Base-by-base conservation (phyloP, 2,888 invertebrate species). In the Ennomos quercinarius region DNA sequence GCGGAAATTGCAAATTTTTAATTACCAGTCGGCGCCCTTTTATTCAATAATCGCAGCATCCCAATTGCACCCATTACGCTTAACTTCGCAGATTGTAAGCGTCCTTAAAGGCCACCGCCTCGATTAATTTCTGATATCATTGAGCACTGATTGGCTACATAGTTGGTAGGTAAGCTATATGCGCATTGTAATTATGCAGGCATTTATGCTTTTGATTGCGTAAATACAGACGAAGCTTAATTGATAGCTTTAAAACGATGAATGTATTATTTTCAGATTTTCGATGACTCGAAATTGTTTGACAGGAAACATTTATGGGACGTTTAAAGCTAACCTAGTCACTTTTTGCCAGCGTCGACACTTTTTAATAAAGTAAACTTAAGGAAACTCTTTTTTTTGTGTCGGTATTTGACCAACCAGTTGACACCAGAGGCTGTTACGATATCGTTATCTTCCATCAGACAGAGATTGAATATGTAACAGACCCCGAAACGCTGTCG, bases 1-100 rank as follows among this genome's bases (percentile, higher is more conserved):
- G 76, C 78, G 84, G 86, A 86, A 84, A 88, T 87, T 84, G 83
- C 74, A 84, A 78, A 80, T 78, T 83, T 86, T 87, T 87, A 85
- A 89, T 85, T 78, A 78, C 80, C 75, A 62, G 77, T 80, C 86
- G 85, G 86, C 83, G 81, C 78, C 81, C 73, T 80, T 86, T 83
- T 72, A 63, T 63, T 58, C 70, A 67, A 64, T 72, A 71, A 75
- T 70, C 60, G 67, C 60, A 66, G 66, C 71, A 66, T 70, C 58
- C 61, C 63, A 73, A 74, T 77, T 75, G 74, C 68, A 67, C 49
- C 5, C 49, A 44, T 56, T 57, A 53, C 35, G 47, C 51, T 53
- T 49, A 55, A 52, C 45, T 84, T 82, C 73, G 76, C 83, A 81
- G 81, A 83, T 84, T 80, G 76, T 83, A 83, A 80, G 78, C 76